Conservation (phyloP, 2,797 vertebrate species). For the Capromys pilorides region DNA sequence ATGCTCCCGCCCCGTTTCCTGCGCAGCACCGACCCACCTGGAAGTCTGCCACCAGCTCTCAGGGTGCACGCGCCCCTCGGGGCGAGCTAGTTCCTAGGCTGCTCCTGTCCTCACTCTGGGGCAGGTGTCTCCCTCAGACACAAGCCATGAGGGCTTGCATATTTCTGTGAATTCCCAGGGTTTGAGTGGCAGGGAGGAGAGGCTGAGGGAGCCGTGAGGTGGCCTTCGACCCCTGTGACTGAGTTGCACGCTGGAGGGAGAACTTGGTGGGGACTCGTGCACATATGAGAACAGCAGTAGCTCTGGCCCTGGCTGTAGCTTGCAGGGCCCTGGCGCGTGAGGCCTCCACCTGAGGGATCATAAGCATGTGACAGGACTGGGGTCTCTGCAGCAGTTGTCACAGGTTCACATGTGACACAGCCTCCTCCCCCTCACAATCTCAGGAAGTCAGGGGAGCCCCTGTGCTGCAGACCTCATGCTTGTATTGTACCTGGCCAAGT, state of each 20-base stretch:
- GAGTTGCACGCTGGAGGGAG: not conserved
- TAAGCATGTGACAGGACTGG: not conserved
- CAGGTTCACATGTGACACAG: not conserved
- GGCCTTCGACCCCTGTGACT: not conserved
- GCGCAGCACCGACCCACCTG: not conserved
- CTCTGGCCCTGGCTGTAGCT: not conserved
- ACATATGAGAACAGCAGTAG: not conserved
- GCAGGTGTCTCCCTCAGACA: not conserved
- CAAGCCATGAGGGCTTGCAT: not conserved
- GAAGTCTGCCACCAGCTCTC: too few relatives aligned
- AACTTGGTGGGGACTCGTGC: accelerated
- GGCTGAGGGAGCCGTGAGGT: not conserved
- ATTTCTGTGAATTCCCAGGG: not conserved
- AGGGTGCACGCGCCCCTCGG: not conserved
- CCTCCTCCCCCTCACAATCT: too few relatives aligned
- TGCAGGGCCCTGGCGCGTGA: not conserved
- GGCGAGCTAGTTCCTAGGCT: not conserved
- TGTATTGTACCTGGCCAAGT: not conserved
- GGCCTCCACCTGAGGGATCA: too few relatives aligned
- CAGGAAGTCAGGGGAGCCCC: not conserved
- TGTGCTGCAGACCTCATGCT: not conserved
- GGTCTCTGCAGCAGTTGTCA: not conserved
- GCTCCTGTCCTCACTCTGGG: not conserved
- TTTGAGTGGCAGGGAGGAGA: not conserved
- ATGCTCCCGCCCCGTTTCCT: too few relatives aligned